Evolutionary conservation across 2,797 vertebrate species (phyloP), one percentile per base, ranked within the genome.

Genomic region (Geotrypetes seraphini): DNA sequence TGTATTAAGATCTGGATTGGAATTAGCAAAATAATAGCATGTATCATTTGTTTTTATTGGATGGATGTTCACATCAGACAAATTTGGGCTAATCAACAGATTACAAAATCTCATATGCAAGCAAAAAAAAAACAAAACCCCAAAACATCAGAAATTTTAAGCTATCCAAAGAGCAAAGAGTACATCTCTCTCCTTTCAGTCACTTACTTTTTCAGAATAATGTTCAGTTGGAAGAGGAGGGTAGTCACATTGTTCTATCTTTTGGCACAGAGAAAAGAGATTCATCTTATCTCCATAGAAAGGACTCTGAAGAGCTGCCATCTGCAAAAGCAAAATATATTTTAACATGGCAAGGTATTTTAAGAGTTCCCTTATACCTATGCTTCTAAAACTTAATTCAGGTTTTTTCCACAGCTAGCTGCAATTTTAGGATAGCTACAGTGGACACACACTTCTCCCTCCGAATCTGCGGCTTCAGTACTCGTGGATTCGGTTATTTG

Each of bases 261-360:
- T 90, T 41, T 88, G 84, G 70, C 87, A 90, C 36, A 90, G 73
- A 31, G 84, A 83, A 44, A 85, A 84, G 53, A 90, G 78, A 55
- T 83, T 89, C 85, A 90, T 90, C 58, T 90, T 88, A 50, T 90
- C 87, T n/a, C 84, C 86, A 1, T 90, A 90, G 63, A 90, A 90
- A 13, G 88, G 87, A 52, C 86, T 90, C 65, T 89, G 85, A 24
- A 90, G 79, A 33, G 85, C 86, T 9, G 88, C 88, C 87, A 90
- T 90, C 87, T 90, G 68, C 28, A 55, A 19, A 34, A 18, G 10
- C 14, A 40, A n/a, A n/a, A 10, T 16, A 5, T 0, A 29, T 29
- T 39, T 53, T 39, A 37, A 48, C 12, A n/a, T n/a, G 0, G 5
- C 19, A 5, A 24, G 44, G 27, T 30, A 19, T 33, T 16, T n/a